Percentiles rank a stretch among this genome's conserved stretches.
Evolutionary conservation across 2,113 vertebrate genomes (phyloP).

Genomic region (Zosterops hypoxanthus): DNA sequence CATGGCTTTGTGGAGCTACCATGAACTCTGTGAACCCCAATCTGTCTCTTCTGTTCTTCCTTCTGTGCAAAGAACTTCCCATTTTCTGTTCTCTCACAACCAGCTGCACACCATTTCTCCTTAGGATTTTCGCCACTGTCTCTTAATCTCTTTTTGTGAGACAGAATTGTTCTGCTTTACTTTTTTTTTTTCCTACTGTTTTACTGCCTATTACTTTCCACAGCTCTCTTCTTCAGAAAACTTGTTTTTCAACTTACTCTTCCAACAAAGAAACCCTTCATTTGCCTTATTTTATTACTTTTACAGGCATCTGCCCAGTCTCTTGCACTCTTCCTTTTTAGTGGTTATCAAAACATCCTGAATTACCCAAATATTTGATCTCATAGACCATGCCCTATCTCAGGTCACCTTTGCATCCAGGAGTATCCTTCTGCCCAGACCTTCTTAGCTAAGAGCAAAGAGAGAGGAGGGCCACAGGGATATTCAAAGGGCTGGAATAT

Average conservation of each 20-base stretch:
- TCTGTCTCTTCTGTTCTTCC: slow-evolving; percentile 36
- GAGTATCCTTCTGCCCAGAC: background rate
- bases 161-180: background rate
- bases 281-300: background rate
- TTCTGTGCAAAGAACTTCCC: background rate
- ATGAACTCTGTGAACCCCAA: background rate
- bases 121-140: background rate
- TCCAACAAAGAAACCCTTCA: background rate
- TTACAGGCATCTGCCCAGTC: background rate
- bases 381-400: background rate
- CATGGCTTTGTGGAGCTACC: background rate
- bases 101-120: background rate
- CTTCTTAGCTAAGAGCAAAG: background rate
- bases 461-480: rapidly evolving
- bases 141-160: background rate
- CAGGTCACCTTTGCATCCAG: background rate
- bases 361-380: background rate
- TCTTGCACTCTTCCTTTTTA: background rate
- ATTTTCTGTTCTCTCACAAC: background rate
- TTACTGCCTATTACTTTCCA: background rate
- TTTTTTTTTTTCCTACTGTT: background rate
- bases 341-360: background rate
- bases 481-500: background rate
- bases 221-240: background rate
- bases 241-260: background rate